Evolutionary conservation across 2,888 invertebrate species (phyloP).

Genomic region (Lithodes maja): DNA sequence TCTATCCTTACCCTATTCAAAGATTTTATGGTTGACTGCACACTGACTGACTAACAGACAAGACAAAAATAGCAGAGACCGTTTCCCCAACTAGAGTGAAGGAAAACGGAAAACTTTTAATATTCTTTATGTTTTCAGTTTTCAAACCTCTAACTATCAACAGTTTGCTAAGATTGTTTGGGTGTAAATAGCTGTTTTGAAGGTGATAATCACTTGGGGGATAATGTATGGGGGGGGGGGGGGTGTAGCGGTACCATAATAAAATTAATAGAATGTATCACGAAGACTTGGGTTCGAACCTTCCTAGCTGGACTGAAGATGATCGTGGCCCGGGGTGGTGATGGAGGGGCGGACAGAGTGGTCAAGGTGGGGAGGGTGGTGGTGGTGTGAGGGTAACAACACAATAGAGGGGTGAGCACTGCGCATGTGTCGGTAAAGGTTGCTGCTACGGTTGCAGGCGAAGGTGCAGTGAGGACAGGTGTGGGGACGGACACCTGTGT

Average conservation of each 20-base stretch:
- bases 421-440: conserved; percentile 65
- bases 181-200: no score
- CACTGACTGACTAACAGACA: no score
- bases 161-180: no score
- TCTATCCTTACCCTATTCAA: no score
- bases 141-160: no score
- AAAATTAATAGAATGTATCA: conserved; percentile 11
- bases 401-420: conserved; percentile 59
- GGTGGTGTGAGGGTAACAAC: neutral
- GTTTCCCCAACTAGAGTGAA: no score
- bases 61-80: no score
- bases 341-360: conserved; percentile 31
- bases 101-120: no score
- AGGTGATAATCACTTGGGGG: no score
- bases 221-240: no score
- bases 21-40: no score
- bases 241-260: neutral
- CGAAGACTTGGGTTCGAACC: neutral
- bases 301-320: conserved; percentile 49
- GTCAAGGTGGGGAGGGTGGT: conserved; percentile 38
- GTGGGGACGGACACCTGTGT: conserved; percentile 61
- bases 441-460: conserved; percentile 67
- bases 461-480: conserved; percentile 60
- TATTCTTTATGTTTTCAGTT: no score
- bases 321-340: conserved; percentile 44